These are phyloP conservation scores for Halictus quadricinctus DNA, from an alignment of 2,888 invertebrate species.

Conservation along the genomic window DNA sequence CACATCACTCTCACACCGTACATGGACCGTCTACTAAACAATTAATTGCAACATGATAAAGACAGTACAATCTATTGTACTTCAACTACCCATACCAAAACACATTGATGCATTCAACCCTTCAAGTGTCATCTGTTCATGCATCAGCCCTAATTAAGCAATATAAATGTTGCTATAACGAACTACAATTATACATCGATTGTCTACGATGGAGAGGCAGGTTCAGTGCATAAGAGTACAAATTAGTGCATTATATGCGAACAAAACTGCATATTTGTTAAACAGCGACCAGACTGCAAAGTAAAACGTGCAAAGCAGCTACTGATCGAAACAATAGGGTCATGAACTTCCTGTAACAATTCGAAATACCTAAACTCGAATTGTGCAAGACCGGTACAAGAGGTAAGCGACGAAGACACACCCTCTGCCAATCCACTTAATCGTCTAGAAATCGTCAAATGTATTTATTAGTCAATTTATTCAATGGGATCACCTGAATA, in stretches of 20 bases:
- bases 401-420: constrained; percentile 83
- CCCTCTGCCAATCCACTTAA: constrained; percentile 89
- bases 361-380: constrained; percentile 86
- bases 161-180: not conserved
- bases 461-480: constrained; percentile 15
- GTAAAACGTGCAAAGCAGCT: constrained; percentile 2
- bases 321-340: not conserved
- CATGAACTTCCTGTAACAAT: constrained; percentile 18
- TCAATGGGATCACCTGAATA: not conserved
- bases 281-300: not conserved
- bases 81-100: not conserved
- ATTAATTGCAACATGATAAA: not conserved
- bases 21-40: constrained; percentile 87
- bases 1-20: constrained; percentile 90
- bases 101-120: not conserved
- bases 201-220: not conserved
- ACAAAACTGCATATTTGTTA: not conserved
- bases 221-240: not conserved
- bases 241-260: not conserved
- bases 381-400: constrained; percentile 79
- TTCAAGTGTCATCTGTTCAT: not conserved
- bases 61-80: not conserved
- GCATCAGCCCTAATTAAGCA: not conserved
- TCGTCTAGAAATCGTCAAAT: constrained; percentile 83
- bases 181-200: not conserved